phyloP scores from a whole-genome alignment of 2,888 invertebrate genomes.

The Dendrolimus pini region DNA sequence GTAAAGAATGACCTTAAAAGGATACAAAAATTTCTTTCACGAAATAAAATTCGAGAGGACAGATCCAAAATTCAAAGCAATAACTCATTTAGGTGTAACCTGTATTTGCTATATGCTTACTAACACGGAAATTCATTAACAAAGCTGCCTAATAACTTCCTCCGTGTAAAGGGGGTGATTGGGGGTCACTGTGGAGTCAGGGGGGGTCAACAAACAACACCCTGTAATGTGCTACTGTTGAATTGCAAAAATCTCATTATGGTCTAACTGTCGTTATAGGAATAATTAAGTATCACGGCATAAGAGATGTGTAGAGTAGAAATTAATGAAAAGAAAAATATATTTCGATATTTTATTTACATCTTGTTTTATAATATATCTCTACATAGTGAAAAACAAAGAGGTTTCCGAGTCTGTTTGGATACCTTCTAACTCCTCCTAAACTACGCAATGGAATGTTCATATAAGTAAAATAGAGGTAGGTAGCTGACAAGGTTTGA shows the following conservation, averaged over 20 bases:
- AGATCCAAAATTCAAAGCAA: slow-evolving; percentile 4
- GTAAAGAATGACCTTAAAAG: too few relatives aligned
- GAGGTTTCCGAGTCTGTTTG: too few relatives aligned
- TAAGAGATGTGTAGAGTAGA: not conserved
- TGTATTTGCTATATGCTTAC: slow-evolving; percentile 27
- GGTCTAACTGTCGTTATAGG: slow-evolving; percentile 74
- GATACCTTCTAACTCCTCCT: too few relatives aligned
- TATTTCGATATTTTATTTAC: not conserved
- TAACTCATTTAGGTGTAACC: slow-evolving; percentile 26
- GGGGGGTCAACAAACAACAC: slow-evolving; percentile 55
- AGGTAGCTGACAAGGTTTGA: too few relatives aligned
- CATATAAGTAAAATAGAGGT: too few relatives aligned
- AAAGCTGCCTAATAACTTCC: slow-evolving; percentile 55
- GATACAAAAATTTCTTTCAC: too few relatives aligned
- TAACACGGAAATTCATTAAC: slow-evolving; percentile 58
- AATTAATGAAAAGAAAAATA: too few relatives aligned
- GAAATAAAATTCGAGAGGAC: too few relatives aligned
- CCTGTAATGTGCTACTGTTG: slow-evolving; percentile 71
- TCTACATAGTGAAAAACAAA: too few relatives aligned
- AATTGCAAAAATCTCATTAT: slow-evolving; percentile 76
- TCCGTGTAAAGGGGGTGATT: slow-evolving; percentile 27
- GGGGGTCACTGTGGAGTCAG: slow-evolving; percentile 9
- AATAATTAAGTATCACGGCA: slow-evolving; percentile 56
- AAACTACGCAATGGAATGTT: too few relatives aligned
- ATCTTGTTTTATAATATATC: slow-evolving; percentile 5